These are phyloP conservation scores for Hyles euphorbiae DNA, from an alignment of 1,140 invertebrate genomes.

Conservation along the genomic window DNA sequence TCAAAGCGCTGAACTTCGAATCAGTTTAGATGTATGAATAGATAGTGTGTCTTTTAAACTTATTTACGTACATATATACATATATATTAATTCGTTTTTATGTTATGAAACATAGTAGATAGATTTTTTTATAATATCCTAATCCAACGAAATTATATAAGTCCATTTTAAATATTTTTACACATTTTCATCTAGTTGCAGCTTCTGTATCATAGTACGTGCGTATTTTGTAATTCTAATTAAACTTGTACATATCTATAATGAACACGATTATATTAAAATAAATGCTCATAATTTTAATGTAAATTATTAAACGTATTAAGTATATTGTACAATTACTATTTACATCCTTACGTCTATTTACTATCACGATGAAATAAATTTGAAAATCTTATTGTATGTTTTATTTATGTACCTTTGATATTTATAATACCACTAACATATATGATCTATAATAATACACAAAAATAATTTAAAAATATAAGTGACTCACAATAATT, in stretches of 20 bases:
- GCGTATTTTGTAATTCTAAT: slow-evolving; percentile 20
- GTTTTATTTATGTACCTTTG: slow-evolving; percentile 22
- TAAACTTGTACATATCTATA: slow-evolving; percentile 60
- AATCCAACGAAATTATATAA: too few relatives aligned
- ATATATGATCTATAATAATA: too few relatives aligned
- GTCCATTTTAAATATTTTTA: slow-evolving; percentile 5
- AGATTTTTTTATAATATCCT: too few relatives aligned
- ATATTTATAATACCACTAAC: too few relatives aligned
- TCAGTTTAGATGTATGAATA: too few relatives aligned
- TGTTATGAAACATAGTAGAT: too few relatives aligned
- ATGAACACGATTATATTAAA: slow-evolving; percentile 37
- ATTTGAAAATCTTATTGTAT: slow-evolving; percentile 24
- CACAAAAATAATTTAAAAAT: too few relatives aligned
- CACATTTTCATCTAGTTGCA: slow-evolving; percentile 15
- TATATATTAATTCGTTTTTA: too few relatives aligned
- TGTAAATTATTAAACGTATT: slow-evolving; percentile 44
- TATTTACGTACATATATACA: too few relatives aligned
- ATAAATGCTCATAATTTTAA: slow-evolving; percentile 61
- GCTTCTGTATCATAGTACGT: slow-evolving; percentile 38
- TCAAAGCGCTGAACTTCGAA: too few relatives aligned
- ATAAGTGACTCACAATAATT: too few relatives aligned
- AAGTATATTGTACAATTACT: slow-evolving; percentile 55
- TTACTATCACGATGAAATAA: slow-evolving; percentile 70
- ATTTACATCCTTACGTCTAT: slow-evolving; percentile 66
- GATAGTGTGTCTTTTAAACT: too few relatives aligned